Evolutionary conservation across 2,888 invertebrate species (phyloP), one percentile per base, ranked within the genome.

Genomic region (Toxonevra muliebris): DNA sequence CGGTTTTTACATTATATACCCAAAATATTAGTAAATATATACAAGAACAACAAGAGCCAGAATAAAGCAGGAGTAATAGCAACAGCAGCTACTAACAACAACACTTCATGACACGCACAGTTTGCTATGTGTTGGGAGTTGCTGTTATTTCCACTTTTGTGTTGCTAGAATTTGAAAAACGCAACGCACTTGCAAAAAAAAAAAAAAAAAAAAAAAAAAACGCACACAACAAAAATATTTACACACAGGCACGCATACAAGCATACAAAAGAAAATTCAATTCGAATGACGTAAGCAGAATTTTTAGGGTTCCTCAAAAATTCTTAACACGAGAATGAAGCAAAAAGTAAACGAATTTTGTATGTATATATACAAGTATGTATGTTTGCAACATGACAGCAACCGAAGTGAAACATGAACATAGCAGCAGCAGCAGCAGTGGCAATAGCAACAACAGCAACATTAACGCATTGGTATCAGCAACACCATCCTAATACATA

Each of bases 281-380:
- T 66, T 61, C 55, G 53, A 66, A 69, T 69, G 69, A 69, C 66
- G 69, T 66, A 63, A 69, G 63, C 69, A 66, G 48, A 42, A 64
- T 42, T 40, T 60, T 66, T 60, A 41, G 48, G 53, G 60, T 45
- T 15, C 13, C 43, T n/a, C 12, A 2, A 48, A 12, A 48, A 8
- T 15, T 53, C 12, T 17, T 7, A 11, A 53, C 12, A 53, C 17
- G 15, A 19, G 53, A 17, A 17, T 12, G 11, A 12, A 12, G 53
- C 17, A 53, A 15, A 53, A 53, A 17, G 17, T 15, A n/a, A 19
- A 15, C 53, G 53, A 9, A 19, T 9, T 15, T 15, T 53, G 19
- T 53, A 15, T 17, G 17, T 17, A 53, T 15, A 53, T 15, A 19
- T 19, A 19, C 15, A 48, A 7, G 48, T 15, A 48, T 48, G 48